phyloP scores from a whole-genome alignment of 2,888 invertebrate species.

The Eristalinus aeneus region DNA sequence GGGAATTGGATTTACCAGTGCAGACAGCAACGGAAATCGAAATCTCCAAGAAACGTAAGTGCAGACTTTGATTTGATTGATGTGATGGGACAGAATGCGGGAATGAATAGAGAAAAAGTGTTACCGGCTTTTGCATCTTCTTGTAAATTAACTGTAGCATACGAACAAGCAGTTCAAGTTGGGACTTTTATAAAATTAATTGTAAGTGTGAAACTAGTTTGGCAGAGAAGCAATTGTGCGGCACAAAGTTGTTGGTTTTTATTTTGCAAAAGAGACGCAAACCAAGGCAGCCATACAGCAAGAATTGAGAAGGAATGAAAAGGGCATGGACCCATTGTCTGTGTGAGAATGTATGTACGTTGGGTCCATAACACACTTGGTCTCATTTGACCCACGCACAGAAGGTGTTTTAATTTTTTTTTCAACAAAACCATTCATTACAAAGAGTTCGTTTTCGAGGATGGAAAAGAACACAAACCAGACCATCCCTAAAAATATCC shows the following conservation, averaged over 20 bases:
- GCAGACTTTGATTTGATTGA: constrained; percentile 45
- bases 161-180: neutral
- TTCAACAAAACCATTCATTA: constrained; percentile 1
- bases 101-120: neutral
- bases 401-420: neutral
- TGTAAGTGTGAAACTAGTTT: constrained; percentile 34
- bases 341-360: neutral
- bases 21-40: constrained; percentile 1
- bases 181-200: constrained; percentile 16
- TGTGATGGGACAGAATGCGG: constrained; percentile 1
- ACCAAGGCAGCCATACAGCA: constrained; percentile 22
- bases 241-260: constrained; percentile 11
- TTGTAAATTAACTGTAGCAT: constrained; percentile 38
- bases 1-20: constrained; percentile 66
- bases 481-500: constrained; percentile 67
- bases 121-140: constrained; percentile 53
- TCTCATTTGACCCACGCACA: neutral
- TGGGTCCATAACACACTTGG: neutral
- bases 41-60: constrained; percentile 53
- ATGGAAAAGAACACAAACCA: constrained; percentile 7
- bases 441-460: constrained; percentile 24
- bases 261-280: constrained; percentile 18
- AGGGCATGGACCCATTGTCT: constrained; percentile 56
- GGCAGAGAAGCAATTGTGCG: constrained; percentile 7
- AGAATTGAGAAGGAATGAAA: constrained; percentile 17